These are phyloP conservation scores for Okamejei kenojei DNA, from an alignment of 2,797 vertebrate species.

Conservation along the genomic window DNA sequence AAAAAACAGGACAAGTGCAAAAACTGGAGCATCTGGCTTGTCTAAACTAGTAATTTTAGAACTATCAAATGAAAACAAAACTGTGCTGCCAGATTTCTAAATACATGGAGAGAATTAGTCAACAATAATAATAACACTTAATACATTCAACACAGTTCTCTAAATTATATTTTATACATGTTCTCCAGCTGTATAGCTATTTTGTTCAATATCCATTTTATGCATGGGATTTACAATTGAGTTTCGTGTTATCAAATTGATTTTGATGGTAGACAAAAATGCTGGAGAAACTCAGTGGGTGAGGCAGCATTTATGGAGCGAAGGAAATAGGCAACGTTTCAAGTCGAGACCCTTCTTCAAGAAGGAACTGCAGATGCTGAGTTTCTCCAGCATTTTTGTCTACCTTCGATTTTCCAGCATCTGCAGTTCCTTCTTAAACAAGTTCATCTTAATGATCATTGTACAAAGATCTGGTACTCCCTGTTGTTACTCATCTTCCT, in stretches of 20 bases:
- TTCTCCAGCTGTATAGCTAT: not conserved
- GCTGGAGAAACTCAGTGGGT: too few species aligned
- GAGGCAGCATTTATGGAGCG: too few species aligned
- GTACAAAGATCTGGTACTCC: not conserved
- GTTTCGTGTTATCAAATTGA: not conserved
- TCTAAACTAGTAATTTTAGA: constrained; percentile 26
- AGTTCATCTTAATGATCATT: not conserved
- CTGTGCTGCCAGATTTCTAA: not conserved
- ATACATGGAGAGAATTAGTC: constrained; percentile 15
- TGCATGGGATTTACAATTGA: not conserved
- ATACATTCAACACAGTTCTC: not conserved
- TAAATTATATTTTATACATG: not conserved
- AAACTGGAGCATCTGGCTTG: constrained; percentile 7
- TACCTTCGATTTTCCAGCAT: too few species aligned
- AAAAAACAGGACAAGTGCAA: not conserved
- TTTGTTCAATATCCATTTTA: not conserved
- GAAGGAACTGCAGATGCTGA: too few species aligned
- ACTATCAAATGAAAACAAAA: constrained; percentile 16
- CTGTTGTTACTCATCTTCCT: too few species aligned
- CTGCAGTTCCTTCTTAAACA: too few species aligned
- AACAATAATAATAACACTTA: constrained; percentile 1
- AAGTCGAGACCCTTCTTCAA: too few species aligned
- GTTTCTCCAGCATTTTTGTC: too few species aligned
- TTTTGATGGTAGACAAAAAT: not conserved
- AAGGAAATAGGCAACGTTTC: too few species aligned